A percentile compares a stretch with the other conserved stretches of the same genome.
Evolutionary conservation across 2,113 vertebrate genomes (phyloP).

Genomic region (Pseudopodoces humilis): DNA sequence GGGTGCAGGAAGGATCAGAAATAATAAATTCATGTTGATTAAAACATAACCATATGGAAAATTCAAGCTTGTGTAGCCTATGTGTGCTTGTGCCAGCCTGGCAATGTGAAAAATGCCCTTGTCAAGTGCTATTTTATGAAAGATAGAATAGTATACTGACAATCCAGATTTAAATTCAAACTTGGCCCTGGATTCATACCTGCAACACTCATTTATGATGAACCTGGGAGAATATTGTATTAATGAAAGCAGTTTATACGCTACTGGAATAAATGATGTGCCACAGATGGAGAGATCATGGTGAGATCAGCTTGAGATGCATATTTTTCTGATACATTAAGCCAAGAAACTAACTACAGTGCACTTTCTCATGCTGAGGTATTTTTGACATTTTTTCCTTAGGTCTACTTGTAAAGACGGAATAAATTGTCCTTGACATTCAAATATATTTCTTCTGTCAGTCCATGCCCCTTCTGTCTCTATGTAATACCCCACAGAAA

Average conservation of each 20-base stretch:
- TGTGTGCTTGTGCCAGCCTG: background rate
- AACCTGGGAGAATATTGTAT: background rate
- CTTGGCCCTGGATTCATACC: background rate
- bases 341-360: background rate
- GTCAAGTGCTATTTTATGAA: background rate
- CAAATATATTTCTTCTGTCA: conserved; percentile 1
- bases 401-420: conserved; percentile 3
- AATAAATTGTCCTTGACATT: conserved; percentile 11
- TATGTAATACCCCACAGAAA: background rate
- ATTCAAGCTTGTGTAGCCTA: background rate
- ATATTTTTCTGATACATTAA: conserved; percentile 29
- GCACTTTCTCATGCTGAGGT: background rate
- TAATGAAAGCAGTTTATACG: background rate
- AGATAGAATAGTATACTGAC: background rate
- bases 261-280: background rate
- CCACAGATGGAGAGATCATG: background rate
- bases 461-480: background rate
- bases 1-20: background rate
- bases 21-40: background rate
- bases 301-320: background rate
- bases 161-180: conserved; percentile 21
- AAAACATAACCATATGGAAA: background rate
- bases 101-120: background rate
- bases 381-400: conserved; percentile 31
- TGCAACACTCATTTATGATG: background rate